These are phyloP conservation scores for Cataglyphis altisquamis DNA, from an alignment of 2,888 invertebrate species.

Conservation along the genomic window DNA sequence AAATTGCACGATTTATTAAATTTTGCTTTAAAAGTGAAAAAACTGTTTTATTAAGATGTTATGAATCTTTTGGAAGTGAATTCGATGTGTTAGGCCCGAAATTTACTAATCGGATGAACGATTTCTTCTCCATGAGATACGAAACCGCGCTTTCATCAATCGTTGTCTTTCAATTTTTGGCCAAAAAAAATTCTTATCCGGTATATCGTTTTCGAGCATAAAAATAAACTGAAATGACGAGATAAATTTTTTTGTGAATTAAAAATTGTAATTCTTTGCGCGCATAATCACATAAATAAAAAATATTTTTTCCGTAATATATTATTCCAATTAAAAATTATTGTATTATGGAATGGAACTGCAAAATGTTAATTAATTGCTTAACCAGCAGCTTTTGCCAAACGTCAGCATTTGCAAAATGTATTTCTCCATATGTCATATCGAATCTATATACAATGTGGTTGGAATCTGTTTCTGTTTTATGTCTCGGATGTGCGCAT, in stretches of 20 bases:
- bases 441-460: neutral
- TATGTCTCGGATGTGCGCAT: neutral
- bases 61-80: too few relatives aligned
- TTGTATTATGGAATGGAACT: neutral
- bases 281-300: neutral
- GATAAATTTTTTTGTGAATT: too few relatives aligned
- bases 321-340: neutral
- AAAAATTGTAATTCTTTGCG: too few relatives aligned
- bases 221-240: too few relatives aligned
- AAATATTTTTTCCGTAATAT: neutral
- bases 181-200: too few relatives aligned
- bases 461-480: neutral
- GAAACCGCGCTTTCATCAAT: too few relatives aligned
- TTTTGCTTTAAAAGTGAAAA: too few relatives aligned
- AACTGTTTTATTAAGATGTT: too few relatives aligned
- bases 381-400: neutral
- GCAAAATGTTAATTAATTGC: conserved; percentile 5
- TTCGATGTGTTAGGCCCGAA: too few relatives aligned
- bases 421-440: neutral
- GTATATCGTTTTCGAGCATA: neutral
- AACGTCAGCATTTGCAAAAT: conserved; percentile 9
- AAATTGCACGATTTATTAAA: neutral
- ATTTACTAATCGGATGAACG: too few relatives aligned
- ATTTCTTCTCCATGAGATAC: too few relatives aligned
- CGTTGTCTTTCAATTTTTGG: too few relatives aligned